Evolutionary conservation across 2,113 vertebrate species (phyloP).

Genomic region (Piaya cayana): DNA sequence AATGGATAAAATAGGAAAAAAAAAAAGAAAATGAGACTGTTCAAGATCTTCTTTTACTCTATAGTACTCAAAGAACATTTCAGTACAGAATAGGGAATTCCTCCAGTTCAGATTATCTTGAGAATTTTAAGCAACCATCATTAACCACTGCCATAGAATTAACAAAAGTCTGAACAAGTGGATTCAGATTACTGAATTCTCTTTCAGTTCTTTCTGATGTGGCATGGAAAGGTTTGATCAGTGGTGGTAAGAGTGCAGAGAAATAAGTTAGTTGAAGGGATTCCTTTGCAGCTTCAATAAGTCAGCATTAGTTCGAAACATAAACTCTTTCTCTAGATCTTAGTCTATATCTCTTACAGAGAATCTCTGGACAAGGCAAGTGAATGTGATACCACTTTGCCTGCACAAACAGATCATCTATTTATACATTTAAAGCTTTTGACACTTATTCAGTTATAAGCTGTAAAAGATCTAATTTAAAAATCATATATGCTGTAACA

Average conservation of each 20-base stretch:
- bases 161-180: background rate
- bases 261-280: too few relatives aligned
- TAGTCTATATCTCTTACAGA: too few relatives aligned
- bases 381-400: background rate
- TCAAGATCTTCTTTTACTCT: background rate
- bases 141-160: background rate
- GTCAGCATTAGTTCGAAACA: too few relatives aligned
- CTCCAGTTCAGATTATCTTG: background rate
- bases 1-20: background rate
- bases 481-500: background rate
- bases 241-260: too few relatives aligned
- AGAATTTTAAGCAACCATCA: background rate
- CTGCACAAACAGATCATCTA: background rate
- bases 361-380: too few relatives aligned
- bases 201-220: too few relatives aligned
- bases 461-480: background rate
- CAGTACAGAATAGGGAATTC: background rate
- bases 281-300: too few relatives aligned
- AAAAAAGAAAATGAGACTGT: background rate
- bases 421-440: constrained; percentile 1
- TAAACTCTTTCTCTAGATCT: too few relatives aligned
- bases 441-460: background rate
- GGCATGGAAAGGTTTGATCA: too few relatives aligned
- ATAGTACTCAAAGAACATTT: background rate
- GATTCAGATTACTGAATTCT: too few relatives aligned